phyloP scores from a whole-genome alignment of 2,797 vertebrate genomes.

The Pseudochirops cupreus region DNA sequence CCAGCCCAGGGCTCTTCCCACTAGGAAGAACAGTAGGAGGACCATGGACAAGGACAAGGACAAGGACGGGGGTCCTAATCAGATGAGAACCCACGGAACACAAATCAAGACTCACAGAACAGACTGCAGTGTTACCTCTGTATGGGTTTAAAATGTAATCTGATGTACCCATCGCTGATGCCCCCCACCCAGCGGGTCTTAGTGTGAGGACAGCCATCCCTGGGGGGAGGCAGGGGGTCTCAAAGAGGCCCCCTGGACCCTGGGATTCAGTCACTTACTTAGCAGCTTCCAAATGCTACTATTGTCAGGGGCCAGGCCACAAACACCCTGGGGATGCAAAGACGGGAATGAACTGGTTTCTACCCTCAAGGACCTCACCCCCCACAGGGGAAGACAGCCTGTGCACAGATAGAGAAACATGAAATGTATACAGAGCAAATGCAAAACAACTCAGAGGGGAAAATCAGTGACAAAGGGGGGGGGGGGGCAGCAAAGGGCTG shows the following conservation, averaged over 20 bases:
- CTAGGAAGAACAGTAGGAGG: background rate
- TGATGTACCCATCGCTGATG: background rate
- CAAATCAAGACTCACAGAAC: background rate
- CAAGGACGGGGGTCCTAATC: background rate
- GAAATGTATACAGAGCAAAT: background rate
- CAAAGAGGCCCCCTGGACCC: background rate
- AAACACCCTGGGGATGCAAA: too few relatives aligned
- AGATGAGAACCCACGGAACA: background rate
- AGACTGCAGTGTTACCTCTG: accelerated
- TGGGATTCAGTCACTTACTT: background rate
- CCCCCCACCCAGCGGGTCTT: too few relatives aligned
- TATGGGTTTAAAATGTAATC: background rate
- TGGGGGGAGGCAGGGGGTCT: background rate
- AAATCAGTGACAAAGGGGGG: too few relatives aligned
- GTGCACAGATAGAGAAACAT: background rate
- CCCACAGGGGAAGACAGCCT: background rate
- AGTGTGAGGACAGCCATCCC: background rate
- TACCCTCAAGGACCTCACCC: background rate
- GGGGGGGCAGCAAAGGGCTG: too few relatives aligned
- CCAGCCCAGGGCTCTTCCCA: background rate
- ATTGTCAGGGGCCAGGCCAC: too few relatives aligned
- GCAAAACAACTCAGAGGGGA: background rate
- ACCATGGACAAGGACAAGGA: background rate
- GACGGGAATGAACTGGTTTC: background rate
- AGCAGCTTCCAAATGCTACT: background rate